phyloP scores from a whole-genome alignment of 2,888 invertebrate genomes.

The Euproctis similis region DNA sequence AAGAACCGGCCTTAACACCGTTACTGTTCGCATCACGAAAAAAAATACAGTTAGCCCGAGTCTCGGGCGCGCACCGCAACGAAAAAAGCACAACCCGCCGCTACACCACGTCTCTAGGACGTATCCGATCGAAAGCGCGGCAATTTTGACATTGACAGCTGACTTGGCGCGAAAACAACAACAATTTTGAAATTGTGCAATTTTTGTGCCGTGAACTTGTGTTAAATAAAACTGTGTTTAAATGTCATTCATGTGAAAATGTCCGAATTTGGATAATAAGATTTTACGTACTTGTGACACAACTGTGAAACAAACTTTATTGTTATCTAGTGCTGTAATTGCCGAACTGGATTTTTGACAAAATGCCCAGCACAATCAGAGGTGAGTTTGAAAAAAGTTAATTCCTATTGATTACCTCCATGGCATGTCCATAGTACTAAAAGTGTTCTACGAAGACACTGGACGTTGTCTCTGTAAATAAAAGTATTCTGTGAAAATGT shows the following conservation, averaged over 20 bases:
- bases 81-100: constrained; percentile 65
- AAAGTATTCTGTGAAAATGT: too few relatives aligned
- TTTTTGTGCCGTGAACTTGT: constrained; percentile 21
- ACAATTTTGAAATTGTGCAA: constrained; percentile 18
- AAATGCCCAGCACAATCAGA: constrained; percentile 73
- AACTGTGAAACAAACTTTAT: constrained; percentile 35
- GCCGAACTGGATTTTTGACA: constrained; percentile 48
- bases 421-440: too few relatives aligned
- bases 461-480: too few relatives aligned
- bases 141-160: constrained; percentile 55
- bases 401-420: constrained; percentile 2
- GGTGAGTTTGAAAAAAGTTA: constrained; percentile 41
- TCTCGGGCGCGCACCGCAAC: constrained; percentile 46
- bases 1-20: constrained; percentile 60
- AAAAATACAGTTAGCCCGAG: constrained; percentile 67
- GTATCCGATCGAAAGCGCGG: constrained; percentile 46
- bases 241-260: constrained; percentile 34
- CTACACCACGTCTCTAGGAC: constrained; percentile 60
- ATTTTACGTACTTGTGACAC: constrained; percentile 24
- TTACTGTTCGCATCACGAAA: constrained; percentile 66
- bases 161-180: constrained; percentile 34
- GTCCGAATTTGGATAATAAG: constrained; percentile 48
- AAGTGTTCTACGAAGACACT: too few relatives aligned
- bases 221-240: too few relatives aligned
- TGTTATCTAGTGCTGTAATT: constrained; percentile 29